Evolutionary conservation across 2,888 invertebrate species (phyloP).

Genomic region (Drosophila affinis): DNA sequence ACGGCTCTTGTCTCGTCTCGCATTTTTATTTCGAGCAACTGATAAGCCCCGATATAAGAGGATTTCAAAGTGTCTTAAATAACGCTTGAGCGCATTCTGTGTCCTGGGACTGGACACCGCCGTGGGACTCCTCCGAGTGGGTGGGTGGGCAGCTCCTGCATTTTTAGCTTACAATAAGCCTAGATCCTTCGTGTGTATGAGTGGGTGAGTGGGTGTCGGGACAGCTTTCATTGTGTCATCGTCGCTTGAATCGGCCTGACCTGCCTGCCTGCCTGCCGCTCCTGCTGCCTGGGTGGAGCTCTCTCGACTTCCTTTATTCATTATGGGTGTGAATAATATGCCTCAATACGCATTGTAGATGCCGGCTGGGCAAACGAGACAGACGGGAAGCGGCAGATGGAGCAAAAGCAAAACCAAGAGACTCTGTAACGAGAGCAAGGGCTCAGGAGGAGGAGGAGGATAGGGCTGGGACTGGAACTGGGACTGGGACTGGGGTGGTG

Average conservation of each 20-base stretch:
- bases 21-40: slow-evolving; percentile 55
- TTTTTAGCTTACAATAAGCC: slow-evolving; percentile 42
- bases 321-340: slow-evolving; percentile 61
- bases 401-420: background rate
- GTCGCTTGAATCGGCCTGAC: slow-evolving; percentile 33
- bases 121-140: slow-evolving; percentile 13
- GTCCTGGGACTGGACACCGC: slow-evolving; percentile 31
- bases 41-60: slow-evolving; percentile 65
- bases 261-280: slow-evolving; percentile 8
- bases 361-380: slow-evolving; percentile 13
- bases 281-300: background rate
- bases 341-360: slow-evolving; percentile 38
- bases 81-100: slow-evolving; percentile 63
- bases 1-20: slow-evolving; percentile 26
- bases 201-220: slow-evolving; percentile 7
- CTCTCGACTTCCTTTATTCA: slow-evolving; percentile 48
- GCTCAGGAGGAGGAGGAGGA: background rate
- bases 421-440: background rate
- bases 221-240: slow-evolving; percentile 46
- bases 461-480: background rate
- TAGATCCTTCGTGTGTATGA: slow-evolving; percentile 9
- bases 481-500: background rate
- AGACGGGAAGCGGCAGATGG: background rate
- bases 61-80: slow-evolving; percentile 65
- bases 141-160: slow-evolving; percentile 6